phyloP scores from a whole-genome alignment of 2,888 invertebrate genomes.

The Mesorhabditis sp. region DNA sequence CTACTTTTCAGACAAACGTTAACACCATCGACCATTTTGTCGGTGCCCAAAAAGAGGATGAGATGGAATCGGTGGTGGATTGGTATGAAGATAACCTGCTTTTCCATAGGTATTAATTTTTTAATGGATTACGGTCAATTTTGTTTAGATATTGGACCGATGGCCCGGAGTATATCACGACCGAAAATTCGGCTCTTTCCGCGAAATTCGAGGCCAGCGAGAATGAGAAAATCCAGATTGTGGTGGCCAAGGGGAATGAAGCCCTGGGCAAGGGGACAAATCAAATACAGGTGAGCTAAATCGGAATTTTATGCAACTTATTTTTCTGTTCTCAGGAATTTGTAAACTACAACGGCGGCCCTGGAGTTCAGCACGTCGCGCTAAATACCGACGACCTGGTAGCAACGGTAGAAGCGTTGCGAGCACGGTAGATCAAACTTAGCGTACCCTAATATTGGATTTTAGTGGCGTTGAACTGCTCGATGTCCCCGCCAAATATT shows the following conservation, averaged over 20 bases:
- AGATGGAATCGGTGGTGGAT: constrained; percentile 82
- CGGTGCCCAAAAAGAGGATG: constrained; percentile 87
- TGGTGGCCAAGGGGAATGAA: background rate
- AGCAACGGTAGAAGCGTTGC: constrained; percentile 67
- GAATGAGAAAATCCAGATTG: constrained; percentile 82
- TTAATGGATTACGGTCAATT: background rate
- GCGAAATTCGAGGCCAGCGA: constrained; percentile 95
- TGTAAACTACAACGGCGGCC: constrained; percentile 93
- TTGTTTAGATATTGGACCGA: constrained; percentile 75
- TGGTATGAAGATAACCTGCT: constrained; percentile 76
- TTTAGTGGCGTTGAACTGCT: constrained; percentile 79
- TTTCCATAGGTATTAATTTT: constrained; percentile 45
- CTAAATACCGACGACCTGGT: constrained; percentile 91
- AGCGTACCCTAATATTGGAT: background rate
- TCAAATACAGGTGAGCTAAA: background rate
- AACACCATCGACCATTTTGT: constrained; percentile 94
- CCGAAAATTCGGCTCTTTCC: constrained; percentile 90
- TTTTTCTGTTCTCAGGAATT: constrained; percentile 69
- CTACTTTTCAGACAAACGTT: constrained; percentile 65
- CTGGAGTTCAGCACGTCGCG: constrained; percentile 96
- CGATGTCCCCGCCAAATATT: constrained; percentile 82
- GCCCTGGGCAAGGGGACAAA: background rate
- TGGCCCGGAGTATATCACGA: constrained; percentile 90
- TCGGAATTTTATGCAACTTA: background rate
- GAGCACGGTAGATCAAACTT: constrained; percentile 13